phyloP scores from a whole-genome alignment of 1,140 invertebrate species.

The Ctenoplectra terminalis region DNA sequence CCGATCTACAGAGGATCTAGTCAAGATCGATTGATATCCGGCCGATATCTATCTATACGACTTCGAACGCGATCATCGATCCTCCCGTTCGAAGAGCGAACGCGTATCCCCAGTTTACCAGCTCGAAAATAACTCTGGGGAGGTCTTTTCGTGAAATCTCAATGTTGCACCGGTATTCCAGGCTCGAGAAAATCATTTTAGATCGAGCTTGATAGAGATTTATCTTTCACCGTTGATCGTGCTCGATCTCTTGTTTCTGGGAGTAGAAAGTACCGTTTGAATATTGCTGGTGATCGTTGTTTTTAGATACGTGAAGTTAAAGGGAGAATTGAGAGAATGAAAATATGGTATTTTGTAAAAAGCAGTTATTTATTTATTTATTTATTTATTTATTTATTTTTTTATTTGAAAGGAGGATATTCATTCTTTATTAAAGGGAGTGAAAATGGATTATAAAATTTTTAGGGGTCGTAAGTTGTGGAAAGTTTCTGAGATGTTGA shows the following conservation, averaged over 20 bases:
- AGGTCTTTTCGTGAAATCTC: conserved; percentile 41
- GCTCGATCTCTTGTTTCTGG: background rate
- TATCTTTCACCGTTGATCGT: conserved; percentile 5
- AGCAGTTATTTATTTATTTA: no score
- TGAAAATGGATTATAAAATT: no score
- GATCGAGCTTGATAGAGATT: conserved; percentile 34
- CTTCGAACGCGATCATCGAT: conserved; percentile 35
- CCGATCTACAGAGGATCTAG: conserved; percentile 56
- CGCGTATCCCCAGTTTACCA: background rate
- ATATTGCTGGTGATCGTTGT: background rate
- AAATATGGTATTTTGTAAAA: no score
- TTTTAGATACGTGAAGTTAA: background rate
- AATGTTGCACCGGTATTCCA: conserved; percentile 9
- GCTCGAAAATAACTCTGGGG: conserved; percentile 50
- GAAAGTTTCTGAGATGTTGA: no score
- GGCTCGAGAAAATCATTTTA: conserved; percentile 13
- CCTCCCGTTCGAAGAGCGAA: background rate
- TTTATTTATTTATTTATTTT: no score
- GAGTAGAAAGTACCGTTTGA: background rate
- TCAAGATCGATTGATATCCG: conserved; percentile 65
- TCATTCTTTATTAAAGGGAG: no score
- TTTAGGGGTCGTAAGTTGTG: no score
- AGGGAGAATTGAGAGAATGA: no score
- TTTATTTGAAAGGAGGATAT: no score
- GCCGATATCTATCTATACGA: conserved; percentile 63